These are phyloP conservation scores for Sylvilagus floridanus DNA, from an alignment of 2,797 vertebrate species.

Conservation along the genomic window DNA sequence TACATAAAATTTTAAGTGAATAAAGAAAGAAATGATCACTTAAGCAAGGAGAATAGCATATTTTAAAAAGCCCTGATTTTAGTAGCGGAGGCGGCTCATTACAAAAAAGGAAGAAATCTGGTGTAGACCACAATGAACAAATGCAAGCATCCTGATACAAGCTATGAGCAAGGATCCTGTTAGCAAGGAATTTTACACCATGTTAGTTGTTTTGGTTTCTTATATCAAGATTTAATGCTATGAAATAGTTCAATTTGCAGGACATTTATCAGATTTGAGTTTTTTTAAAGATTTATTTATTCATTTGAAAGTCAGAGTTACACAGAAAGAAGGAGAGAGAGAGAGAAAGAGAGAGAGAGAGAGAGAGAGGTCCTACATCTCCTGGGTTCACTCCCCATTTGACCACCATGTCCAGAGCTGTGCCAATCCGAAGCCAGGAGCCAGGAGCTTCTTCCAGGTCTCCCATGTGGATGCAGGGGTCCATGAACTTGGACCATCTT, in stretches of 20 bases:
- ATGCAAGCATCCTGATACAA: background rate
- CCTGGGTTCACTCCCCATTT: no score
- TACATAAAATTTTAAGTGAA: background rate
- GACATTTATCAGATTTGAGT: background rate
- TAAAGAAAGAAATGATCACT: background rate
- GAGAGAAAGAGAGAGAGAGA: no score
- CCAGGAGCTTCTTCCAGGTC: no score
- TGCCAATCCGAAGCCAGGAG: no score
- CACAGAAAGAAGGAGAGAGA: no score
- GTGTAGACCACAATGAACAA: background rate
- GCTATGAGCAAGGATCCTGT: accelerated
- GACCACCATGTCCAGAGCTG: no score
- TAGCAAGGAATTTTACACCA: background rate
- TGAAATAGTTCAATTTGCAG: background rate
- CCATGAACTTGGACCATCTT: no score
- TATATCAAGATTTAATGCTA: background rate
- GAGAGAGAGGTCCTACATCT: no score
- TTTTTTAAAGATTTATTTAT: no score
- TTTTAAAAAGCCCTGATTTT: background rate
- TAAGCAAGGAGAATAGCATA: background rate
- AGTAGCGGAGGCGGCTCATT: background rate
- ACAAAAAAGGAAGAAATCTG: background rate
- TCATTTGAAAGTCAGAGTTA: no score
- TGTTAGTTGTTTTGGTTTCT: background rate
- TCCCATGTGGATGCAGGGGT: no score